These are phyloP conservation scores for Neuroterus valhalla DNA, from an alignment of 1,140 invertebrate species.

Conservation along the genomic window DNA sequence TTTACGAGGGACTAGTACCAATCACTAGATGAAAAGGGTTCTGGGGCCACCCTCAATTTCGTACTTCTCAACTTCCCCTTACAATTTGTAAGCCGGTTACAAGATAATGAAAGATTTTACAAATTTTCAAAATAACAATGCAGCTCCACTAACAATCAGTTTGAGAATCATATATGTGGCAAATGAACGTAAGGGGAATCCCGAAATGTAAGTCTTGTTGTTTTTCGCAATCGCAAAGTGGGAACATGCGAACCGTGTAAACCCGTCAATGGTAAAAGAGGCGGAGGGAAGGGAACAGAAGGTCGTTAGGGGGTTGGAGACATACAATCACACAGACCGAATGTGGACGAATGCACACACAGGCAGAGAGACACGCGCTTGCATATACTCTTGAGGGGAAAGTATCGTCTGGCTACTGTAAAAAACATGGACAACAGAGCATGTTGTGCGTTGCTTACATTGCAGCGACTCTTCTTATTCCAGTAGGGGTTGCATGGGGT, in stretches of 20 bases:
- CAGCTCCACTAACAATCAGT: no score
- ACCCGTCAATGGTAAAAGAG: background rate
- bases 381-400: constrained; percentile 52
- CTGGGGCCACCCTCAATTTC: no score
- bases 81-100: no score
- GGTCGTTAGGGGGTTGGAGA: constrained; percentile 52
- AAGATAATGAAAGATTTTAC: no score
- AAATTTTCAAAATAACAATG: no score
- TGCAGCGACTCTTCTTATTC: constrained; percentile 61
- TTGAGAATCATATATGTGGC: no score
- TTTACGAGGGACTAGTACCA: no score
- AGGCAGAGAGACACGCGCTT: constrained; percentile 43
- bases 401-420: constrained; percentile 73
- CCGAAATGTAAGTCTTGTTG: constrained; percentile 14
- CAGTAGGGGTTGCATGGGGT: constrained; percentile 57
- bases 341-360: constrained; percentile 43
- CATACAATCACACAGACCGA: constrained; percentile 52
- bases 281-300: constrained; percentile 15
- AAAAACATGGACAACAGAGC: constrained; percentile 70
- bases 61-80: no score
- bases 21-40: no score
- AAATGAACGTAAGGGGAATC: constrained; percentile 8
- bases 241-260: background rate
- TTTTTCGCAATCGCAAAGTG: constrained; percentile 22
- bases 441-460: constrained; percentile 65